phyloP scores from a whole-genome alignment of 2,888 invertebrate species.

The Apocheima hispidaria region DNA sequence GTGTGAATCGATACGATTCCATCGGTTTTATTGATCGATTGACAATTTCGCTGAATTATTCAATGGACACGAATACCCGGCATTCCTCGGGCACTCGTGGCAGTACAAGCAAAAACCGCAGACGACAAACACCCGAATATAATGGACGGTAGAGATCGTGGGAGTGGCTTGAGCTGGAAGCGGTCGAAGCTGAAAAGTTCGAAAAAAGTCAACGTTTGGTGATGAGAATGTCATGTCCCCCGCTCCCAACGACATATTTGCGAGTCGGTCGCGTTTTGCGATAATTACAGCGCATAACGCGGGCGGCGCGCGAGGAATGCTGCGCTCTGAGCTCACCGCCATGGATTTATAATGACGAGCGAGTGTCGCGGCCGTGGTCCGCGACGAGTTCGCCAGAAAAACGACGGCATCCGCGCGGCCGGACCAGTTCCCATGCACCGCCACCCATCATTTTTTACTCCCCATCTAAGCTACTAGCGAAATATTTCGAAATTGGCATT shows the following conservation, averaged over 20 bases:
- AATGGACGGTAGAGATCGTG: constrained; percentile 70
- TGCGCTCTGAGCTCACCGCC: constrained; percentile 82
- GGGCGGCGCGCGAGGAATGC: constrained; percentile 77
- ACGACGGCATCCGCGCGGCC: constrained; percentile 71
- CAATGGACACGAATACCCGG: constrained; percentile 81
- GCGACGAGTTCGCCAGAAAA: constrained; percentile 69
- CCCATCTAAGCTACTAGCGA: constrained; percentile 77
- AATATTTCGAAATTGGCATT: constrained; percentile 84
- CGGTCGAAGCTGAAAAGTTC: constrained; percentile 65
- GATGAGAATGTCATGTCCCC: constrained; percentile 86
- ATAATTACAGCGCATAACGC: constrained; percentile 85
- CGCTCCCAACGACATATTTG: constrained; percentile 85
- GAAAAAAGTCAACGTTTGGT: constrained; percentile 80
- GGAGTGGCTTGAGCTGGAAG: constrained; percentile 70
- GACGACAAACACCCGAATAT: constrained; percentile 67
- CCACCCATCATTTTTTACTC: constrained; percentile 70
- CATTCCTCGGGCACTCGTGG: constrained; percentile 77
- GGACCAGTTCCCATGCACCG: constrained; percentile 73
- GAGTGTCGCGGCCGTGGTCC: constrained; percentile 74
- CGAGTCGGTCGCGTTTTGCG: constrained; percentile 82
- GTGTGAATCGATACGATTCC: constrained; percentile 84
- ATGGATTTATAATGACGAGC: constrained; percentile 81
- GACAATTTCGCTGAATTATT: constrained; percentile 83
- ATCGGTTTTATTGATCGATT: constrained; percentile 80
- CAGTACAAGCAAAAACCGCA: constrained; percentile 68